Evolutionary conservation across 2,113 vertebrate species (phyloP).

Genomic region (Cyphomyrus discorhynchus): DNA sequence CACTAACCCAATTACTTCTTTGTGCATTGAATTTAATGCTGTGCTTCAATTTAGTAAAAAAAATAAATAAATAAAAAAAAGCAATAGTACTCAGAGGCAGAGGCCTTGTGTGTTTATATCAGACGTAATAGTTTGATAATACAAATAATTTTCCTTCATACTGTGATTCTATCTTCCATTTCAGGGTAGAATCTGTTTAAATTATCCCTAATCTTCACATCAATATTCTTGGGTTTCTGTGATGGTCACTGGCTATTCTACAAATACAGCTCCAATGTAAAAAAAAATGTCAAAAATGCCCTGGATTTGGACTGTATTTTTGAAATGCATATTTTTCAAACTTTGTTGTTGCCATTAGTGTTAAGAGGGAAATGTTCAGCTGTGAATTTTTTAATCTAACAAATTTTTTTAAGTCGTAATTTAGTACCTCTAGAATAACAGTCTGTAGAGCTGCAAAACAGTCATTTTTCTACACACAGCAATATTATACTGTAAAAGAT

Average conservation of each 20-base stretch:
- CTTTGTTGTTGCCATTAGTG: background rate
- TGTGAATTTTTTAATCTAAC: background rate
- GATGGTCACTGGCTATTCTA: background rate
- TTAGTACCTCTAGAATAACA: background rate
- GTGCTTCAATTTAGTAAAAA: constrained; percentile 17
- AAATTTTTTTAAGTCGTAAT: background rate
- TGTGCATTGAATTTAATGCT: constrained; percentile 36
- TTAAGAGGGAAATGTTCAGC: background rate
- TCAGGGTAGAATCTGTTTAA: constrained; percentile 25
- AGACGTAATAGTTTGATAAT: constrained; percentile 31
- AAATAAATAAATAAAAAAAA: background rate
- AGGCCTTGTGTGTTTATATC: constrained; percentile 18
- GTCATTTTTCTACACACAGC: background rate
- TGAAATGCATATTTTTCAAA: background rate
- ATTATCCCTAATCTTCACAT: constrained; percentile 28
- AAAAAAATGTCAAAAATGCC: background rate
- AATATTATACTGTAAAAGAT: background rate
- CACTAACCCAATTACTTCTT: constrained; percentile 27
- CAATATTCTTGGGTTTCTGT: constrained; percentile 21
- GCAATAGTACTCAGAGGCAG: constrained; percentile 22
- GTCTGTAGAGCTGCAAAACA: background rate
- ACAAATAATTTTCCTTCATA: constrained; percentile 25
- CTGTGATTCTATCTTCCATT: constrained; percentile 18
- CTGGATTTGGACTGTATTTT: background rate
- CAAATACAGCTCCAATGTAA: background rate